These are phyloP conservation scores for Clarias laeviceps DNA, from an alignment of 2,797 vertebrate species.

Conservation along the genomic window DNA sequence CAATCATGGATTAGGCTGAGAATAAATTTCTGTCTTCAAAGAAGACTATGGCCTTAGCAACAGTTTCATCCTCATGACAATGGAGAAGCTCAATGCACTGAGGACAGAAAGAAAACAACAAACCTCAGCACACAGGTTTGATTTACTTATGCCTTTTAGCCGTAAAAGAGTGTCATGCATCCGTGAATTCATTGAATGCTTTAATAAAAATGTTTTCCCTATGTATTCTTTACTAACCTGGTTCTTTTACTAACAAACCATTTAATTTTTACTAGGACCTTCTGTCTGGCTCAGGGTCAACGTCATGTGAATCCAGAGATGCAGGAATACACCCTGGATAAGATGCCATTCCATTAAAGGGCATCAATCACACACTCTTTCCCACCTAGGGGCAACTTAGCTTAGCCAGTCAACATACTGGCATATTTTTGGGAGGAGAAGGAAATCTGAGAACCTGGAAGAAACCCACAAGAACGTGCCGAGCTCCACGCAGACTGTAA, in stretches of 20 bases:
- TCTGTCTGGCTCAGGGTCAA: not conserved
- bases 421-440: not conserved
- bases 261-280: not conserved
- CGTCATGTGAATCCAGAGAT: not conserved
- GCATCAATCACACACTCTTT: not conserved
- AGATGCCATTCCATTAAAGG: not conserved
- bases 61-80: conserved; percentile 25
- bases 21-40: conserved; percentile 29
- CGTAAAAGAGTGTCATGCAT: not conserved
- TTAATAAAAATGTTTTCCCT: too few relatives aligned
- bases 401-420: not conserved
- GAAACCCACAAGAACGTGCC: not conserved
- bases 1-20: conserved; percentile 15
- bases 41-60: conserved; percentile 17
- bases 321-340: not conserved
- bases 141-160: not conserved
- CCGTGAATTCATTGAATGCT: not conserved
- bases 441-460: not conserved
- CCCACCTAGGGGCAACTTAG: not conserved
- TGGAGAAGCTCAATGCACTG: not conserved
- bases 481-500: not conserved
- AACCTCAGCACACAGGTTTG: not conserved
- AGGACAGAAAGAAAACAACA: not conserved
- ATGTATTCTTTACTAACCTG: not conserved
- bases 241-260: too few relatives aligned